Conservation (phyloP, 2,113 vertebrate genomes). For the Mirounga angustirostris region DNA sequence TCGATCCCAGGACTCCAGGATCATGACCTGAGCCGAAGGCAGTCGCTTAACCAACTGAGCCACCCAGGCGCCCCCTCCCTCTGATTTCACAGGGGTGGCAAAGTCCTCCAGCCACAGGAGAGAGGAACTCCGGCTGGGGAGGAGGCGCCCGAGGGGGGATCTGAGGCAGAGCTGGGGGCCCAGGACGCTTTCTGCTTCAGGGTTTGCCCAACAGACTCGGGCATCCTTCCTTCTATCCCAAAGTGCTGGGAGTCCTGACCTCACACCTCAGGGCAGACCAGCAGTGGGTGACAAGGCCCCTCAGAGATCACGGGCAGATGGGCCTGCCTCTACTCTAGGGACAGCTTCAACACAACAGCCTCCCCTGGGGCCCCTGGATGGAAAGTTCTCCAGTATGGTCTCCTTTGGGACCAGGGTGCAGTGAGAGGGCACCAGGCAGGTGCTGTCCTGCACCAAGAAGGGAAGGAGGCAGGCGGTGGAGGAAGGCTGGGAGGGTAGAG, state of each 20-base stretch:
- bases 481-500: background rate
- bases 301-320: background rate
- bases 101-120: background rate
- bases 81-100: background rate
- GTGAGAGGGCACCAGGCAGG: background rate
- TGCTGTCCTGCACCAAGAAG: background rate
- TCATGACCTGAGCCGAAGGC: too few relatives aligned
- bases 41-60: too few relatives aligned
- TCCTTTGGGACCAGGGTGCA: background rate
- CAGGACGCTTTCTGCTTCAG: background rate
- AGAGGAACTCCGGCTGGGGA: fast-evolving
- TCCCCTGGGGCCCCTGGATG: background rate
- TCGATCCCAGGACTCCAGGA: too few relatives aligned
- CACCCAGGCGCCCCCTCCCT: too few relatives aligned
- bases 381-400: background rate
- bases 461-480: background rate
- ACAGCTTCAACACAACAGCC: slow-evolving; percentile 20
- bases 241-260: background rate
- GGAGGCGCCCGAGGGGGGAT: fast-evolving
- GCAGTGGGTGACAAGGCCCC: fast-evolving
- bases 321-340: background rate
- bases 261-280: fast-evolving
- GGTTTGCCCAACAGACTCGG: fast-evolving
- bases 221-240: background rate
- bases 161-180: background rate